These are phyloP conservation scores for Tapirus terrestris DNA, from an alignment of 2,113 vertebrate species.

Conservation along the genomic window DNA sequence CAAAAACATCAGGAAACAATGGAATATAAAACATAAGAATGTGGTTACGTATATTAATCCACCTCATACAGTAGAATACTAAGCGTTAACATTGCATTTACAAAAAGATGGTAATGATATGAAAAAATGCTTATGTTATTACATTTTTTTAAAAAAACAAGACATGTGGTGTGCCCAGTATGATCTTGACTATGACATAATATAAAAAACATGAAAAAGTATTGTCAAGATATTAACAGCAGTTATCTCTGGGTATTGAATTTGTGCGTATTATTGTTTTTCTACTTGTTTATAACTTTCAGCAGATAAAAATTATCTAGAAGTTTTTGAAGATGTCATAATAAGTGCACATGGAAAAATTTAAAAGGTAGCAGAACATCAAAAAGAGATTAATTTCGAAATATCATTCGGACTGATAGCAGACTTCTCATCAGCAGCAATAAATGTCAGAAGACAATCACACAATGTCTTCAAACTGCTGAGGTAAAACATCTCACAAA, in stretches of 20 bases:
- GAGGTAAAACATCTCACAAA: neutral
- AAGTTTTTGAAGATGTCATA: neutral
- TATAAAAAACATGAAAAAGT: neutral
- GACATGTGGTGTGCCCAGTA: neutral
- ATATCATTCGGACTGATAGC: neutral
- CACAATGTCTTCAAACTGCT: neutral
- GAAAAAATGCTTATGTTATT: neutral
- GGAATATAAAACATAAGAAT: neutral
- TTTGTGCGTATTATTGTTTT: neutral
- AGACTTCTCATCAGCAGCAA: slow-evolving; percentile 11
- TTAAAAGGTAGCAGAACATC: neutral
- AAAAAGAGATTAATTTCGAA: neutral
- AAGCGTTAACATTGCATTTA: neutral
- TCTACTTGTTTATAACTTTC: neutral
- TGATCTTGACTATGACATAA: neutral
- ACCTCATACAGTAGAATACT: neutral
- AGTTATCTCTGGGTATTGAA: neutral
- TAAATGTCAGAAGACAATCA: neutral
- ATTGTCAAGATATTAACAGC: neutral
- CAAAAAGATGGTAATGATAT: neutral
- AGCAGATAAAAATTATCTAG: neutral
- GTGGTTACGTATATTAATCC: neutral
- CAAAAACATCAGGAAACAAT: neutral
- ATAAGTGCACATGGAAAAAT: neutral
- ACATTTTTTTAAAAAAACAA: neutral